Evolutionary conservation across 2,797 vertebrate species (phyloP).

Genomic region (Pipistrellus pipistrellus): DNA sequence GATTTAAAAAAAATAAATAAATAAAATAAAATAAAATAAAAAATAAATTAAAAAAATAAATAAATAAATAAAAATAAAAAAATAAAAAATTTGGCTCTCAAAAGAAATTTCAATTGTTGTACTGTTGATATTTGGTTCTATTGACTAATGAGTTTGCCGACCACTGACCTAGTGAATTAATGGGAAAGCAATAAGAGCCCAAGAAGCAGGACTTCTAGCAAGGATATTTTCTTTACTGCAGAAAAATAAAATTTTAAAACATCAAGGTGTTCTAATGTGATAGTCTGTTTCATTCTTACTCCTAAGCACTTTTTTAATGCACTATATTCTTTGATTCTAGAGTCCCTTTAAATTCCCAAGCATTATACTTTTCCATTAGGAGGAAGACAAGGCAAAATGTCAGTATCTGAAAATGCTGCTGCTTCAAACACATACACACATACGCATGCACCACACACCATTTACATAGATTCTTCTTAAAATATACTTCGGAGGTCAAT

Average conservation of each 20-base stretch:
- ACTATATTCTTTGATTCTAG: conserved; percentile 14
- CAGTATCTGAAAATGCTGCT: neutral
- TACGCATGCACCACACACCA: neutral
- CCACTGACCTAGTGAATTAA: neutral
- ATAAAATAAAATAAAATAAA: no score
- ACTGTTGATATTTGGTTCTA: no score
- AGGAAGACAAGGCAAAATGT: conserved; percentile 26
- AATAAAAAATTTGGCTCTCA: no score
- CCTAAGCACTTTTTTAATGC: conserved; percentile 14
- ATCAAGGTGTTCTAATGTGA: neutral
- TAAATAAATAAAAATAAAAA: no score
- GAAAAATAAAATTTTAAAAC: conserved; percentile 54
- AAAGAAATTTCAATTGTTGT: no score
- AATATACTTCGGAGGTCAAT: conserved; percentile 69
- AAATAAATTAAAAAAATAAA: no score
- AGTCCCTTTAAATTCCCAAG: conserved; percentile 48
- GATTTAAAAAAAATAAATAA: no score
- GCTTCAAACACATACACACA: neutral
- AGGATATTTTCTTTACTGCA: conserved; percentile 38
- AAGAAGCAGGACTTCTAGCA: neutral
- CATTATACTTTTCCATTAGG: conserved; percentile 40
- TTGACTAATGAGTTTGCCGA: no score
- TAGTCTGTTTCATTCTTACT: conserved; percentile 12
- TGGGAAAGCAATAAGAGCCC: neutral
- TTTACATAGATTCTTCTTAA: conserved; percentile 19